Evolutionary conservation across 1,140 invertebrate species (phyloP), one percentile per base, ranked within the genome.

Genomic region (Meloidogyne exigua): DNA sequence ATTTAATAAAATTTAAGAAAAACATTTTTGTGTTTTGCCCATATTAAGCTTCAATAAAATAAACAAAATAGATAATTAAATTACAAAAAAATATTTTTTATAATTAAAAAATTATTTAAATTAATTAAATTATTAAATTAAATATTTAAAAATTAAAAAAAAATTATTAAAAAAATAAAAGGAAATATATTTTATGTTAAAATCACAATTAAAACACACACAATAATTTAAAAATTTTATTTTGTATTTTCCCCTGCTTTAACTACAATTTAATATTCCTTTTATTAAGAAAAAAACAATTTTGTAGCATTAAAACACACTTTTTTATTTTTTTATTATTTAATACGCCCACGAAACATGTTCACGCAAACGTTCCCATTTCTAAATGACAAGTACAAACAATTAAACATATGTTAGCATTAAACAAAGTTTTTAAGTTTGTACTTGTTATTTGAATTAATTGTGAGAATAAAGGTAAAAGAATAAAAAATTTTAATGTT

Each of bases 341-440:
- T 49, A 49, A 18, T 9, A 49, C 44, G 44, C 44, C 44, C 44
- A 49, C 44, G 13, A 49, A 49, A 10, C 36, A 49, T 18, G 15
- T 2, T 44, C 42, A 44, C 42, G 42, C 13, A 49, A 49, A 13
- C 15, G 18, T 49, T 15, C 10, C 10, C 23, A 23, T 39, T 39
- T 39, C 10, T 67, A 67, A 67, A 67, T 28, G 15, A 67, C 25
- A 67, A 67, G 32, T 36, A 67, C 32, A 36, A 67, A 28, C n/a
- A 67, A 67, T 18, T 39, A 39, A 39, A 39, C 28, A 39, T 10
- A 39, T 7, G 3, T 9, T 7, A 9, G 36, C 9, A 7, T 39
- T 4, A 18, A 67, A 28, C 7, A 18, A 67, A 67, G 10, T 67
- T 65, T 21, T 23, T 23, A 18, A 13, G 32, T 23, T 67, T 67